A percentile compares a stretch with the other conserved stretches of the same genome.
phyloP scores from a whole-genome alignment of 2,888 invertebrate species.

The Gortyna flavago region DNA sequence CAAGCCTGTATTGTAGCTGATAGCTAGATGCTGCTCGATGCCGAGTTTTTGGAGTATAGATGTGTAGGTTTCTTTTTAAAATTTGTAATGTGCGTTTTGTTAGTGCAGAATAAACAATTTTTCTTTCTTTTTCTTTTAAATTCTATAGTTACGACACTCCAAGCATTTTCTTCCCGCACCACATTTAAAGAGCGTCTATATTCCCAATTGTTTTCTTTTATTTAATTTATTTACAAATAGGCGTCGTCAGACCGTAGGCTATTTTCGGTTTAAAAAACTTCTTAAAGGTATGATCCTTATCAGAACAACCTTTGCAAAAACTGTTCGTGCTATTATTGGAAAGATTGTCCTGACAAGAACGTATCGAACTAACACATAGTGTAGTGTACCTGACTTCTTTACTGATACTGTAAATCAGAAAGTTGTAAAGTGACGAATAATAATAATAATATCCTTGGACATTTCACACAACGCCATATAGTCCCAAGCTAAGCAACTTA shows the following conservation, averaged over 20 bases:
- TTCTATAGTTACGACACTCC: no score
- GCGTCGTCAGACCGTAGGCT: not conserved
- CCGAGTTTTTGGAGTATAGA: no score
- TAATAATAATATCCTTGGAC: no score
- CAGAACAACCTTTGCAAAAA: not conserved
- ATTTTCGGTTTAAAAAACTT: not conserved
- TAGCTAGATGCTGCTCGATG: not conserved
- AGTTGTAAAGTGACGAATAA: not conserved
- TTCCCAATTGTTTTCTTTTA: not conserved
- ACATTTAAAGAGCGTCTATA: no score
- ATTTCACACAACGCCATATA: no score
- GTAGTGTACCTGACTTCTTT: not conserved
- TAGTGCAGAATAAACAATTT: no score
- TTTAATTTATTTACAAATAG: not conserved
- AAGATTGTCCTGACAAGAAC: not conserved
- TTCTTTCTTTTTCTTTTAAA: no score
- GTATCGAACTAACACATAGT: no score
- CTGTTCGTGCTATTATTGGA: not conserved
- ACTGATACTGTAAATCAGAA: not conserved
- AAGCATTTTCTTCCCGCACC: no score
- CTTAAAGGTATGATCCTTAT: not conserved
- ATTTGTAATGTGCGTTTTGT: no score
- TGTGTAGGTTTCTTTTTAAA: no score
- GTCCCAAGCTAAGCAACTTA: no score
- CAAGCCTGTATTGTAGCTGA: not conserved